Base-by-base conservation (phyloP, 2,113 vertebrate genomes). In the Perca fluviatilis region DNA sequence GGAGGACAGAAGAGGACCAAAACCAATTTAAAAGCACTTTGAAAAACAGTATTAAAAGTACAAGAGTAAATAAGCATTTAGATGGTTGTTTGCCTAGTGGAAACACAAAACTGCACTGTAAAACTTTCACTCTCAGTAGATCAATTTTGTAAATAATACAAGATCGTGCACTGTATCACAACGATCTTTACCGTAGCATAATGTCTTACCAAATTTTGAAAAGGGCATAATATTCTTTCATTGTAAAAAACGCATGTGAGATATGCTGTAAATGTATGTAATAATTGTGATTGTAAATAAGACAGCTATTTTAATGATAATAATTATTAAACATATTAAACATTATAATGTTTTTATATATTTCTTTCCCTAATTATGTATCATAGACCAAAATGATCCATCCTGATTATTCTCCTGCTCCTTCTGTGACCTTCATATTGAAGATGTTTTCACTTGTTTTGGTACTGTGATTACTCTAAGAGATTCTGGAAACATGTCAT, bases 71-170 rank as follows among this genome's bases (percentile, higher is more conserved):
- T 66, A 76, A 73, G 70, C 62, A 79, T 61, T 74, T 30, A 19
- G 10, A 62, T 40, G 14, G n/a, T 79, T 77, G 67, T 74, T 57
- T 88, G 23, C n/a, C 18, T 8, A 14, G 60, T 69, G 40, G 62
- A 83, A 60, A 73, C 60, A 67, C 46, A 74, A 63, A 85, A 77
- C 71, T 92, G 82, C 90, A 91, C 90, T 89, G 79, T 70, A 80
- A 80, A 89, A 79, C 33, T 27, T 43, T 66, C 53, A 79, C 23
- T 65, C 62, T 70, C 40, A 66, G 56, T 46, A 62, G 66, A 73
- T 53, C 21, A 77, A 16, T 77, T 75, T 54, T 90, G 84, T 91
- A 88, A 77, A 86, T 89, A 72, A 71, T 58, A 77, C 43, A 71
- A 78, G 51, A 90, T 80, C 61, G 65, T 82, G 76, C 78, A 70